Base-by-base conservation (phyloP, 2,888 invertebrate species). In the Pocota personata region DNA sequence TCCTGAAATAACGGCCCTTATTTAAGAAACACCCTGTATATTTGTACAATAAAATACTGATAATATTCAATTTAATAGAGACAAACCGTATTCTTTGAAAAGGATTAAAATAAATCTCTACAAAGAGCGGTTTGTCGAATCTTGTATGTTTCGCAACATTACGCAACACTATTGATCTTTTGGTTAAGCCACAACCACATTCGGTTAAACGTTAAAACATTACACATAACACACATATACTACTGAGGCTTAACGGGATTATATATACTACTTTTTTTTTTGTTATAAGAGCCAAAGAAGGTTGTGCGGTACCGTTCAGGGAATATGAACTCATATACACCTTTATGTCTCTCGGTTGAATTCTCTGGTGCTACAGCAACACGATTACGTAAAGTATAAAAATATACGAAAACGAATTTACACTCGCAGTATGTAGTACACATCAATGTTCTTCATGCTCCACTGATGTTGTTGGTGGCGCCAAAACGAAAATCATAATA, bases 401-500 rank as follows among this genome's bases (percentile, higher is more conserved):
- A 66, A 58, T n/a, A 69, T 46, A 82, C 16, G 67, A 62, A 75
- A 75, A 62, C 50, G 60, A 83, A 66, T 71, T 62, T 55, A 40
- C 64, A 62, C 24, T 55, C 58, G 30, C 58, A 27, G 64, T 71
- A 43, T 21, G 48, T 52, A 27, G 40, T 40, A 40, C 62, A 78
- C 73, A 73, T 64, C 76, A 76, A 46, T 76, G 75, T 67, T 64
- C 43, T 72, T 82, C 66, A 52, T 76, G 69, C 75, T 69, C 43
- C 64, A 62, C 40, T n/a, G 40, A 71, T 79, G 84, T 67, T 80
- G 71, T 79, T 71, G 57, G 50, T 76, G 86, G 86, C 86, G 82
- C 82, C 86, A 73, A 82, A 82, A 82, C 55, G 71, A 86, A 86
- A 76, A 80, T 77, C 76, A 80, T 80, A 82, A 77, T 82, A 76